These are phyloP conservation scores for Himalopsyche japonica DNA, from an alignment of 2,888 invertebrate genomes.

Conservation along the genomic window DNA sequence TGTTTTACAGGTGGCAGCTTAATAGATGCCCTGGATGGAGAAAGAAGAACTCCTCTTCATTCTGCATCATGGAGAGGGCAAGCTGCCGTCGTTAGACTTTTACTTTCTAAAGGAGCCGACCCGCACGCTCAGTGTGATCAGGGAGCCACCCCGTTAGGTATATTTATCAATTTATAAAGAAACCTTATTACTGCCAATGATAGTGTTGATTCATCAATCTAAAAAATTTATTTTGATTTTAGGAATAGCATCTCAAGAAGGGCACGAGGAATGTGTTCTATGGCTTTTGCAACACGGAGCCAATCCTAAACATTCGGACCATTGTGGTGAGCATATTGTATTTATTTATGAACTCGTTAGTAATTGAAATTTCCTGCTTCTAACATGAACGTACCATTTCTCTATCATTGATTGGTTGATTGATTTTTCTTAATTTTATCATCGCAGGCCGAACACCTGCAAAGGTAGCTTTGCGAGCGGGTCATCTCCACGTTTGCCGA, in stretches of 20 bases:
- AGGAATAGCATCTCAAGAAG: constrained; percentile 96
- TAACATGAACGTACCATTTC: no score
- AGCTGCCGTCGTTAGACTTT: constrained; percentile 76
- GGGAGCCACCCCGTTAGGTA: constrained; percentile 89
- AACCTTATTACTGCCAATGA: no score
- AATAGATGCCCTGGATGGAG: constrained; percentile 86
- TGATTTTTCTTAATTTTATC: not conserved
- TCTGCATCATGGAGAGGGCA: constrained; percentile 97
- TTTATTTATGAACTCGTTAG: no score
- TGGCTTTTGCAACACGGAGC: constrained; percentile 82
- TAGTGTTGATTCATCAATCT: not conserved
- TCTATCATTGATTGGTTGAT: not conserved
- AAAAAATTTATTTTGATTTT: constrained; percentile 39
- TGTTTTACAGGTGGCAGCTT: constrained; percentile 71
- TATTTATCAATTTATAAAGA: no score
- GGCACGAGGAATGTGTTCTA: constrained; percentile 89
- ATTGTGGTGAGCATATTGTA: constrained; percentile 63
- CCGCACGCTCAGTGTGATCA: constrained; percentile 93
- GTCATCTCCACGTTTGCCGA: constrained; percentile 82
- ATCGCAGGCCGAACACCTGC: constrained; percentile 71
- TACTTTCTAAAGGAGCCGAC: constrained; percentile 78
- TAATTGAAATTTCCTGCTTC: no score
- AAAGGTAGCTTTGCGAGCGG: constrained; percentile 88
- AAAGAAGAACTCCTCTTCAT: constrained; percentile 87
- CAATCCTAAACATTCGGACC: constrained; percentile 82